Evolutionary conservation across 2,113 vertebrate species (phyloP).

Genomic region (Thinocorus orbignyianus): DNA sequence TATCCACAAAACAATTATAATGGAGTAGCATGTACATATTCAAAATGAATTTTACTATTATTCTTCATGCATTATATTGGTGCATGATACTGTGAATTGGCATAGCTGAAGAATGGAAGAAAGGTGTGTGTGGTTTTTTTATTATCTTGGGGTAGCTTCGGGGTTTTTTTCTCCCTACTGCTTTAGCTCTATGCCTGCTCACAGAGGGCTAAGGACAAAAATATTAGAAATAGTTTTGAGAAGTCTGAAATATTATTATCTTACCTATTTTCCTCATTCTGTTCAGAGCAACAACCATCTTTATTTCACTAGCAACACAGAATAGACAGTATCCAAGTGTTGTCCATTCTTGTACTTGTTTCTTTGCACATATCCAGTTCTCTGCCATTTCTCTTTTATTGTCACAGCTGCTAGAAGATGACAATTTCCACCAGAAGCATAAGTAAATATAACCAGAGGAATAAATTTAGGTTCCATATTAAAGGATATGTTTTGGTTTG

Average conservation of each 20-base stretch:
- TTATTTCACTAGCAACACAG: neutral
- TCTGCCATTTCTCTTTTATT: neutral
- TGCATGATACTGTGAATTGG: neutral
- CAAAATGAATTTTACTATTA: neutral
- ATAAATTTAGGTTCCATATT: neutral
- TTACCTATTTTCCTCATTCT: neutral
- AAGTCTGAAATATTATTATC: neutral
- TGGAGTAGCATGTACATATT: neutral
- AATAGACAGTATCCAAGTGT: neutral
- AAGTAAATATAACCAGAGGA: neutral
- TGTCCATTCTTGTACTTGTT: neutral
- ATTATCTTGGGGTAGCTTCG: neutral
- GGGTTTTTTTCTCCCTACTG: neutral
- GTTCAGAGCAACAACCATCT: neutral
- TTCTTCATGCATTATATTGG: neutral
- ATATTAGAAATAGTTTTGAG: neutral
- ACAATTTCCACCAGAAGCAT: neutral
- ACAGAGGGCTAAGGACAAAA: neutral
- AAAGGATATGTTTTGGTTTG: neutral
- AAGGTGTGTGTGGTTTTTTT: accelerated
- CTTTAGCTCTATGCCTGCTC: neutral
- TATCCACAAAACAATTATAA: neutral
- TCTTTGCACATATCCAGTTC: neutral
- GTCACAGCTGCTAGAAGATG: neutral
- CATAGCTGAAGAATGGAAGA: neutral